Conservation (phyloP, 2,888 invertebrate genomes). For the Megastigmus dorsalis region DNA sequence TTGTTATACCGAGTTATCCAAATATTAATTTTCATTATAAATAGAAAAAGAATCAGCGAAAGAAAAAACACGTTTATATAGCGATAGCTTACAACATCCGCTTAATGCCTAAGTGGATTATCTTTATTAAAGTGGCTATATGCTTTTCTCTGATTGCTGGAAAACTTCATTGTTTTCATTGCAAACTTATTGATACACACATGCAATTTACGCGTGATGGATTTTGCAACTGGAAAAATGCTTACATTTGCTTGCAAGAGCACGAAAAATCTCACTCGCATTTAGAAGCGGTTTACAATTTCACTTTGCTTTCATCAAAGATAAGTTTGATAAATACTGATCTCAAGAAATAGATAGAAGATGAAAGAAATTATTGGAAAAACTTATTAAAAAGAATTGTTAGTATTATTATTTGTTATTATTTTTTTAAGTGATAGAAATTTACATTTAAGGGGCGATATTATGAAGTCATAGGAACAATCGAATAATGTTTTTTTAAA, state of each 20-base stretch:
- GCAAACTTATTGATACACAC: conserved; percentile 9
- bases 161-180: conserved; percentile 44
- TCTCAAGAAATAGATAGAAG: conserved; percentile 33
- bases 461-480: conserved; percentile 48
- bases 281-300: conserved; percentile 29
- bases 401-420: too few relatives aligned
- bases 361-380: conserved; percentile 52
- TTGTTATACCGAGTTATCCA: too few relatives aligned
- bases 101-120: too few relatives aligned
- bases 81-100: too few relatives aligned
- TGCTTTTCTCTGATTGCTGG: conserved; percentile 30
- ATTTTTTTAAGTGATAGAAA: too few relatives aligned
- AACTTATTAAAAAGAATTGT: conserved; percentile 49
- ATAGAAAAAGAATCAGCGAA: too few relatives aligned
- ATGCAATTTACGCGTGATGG: conserved; percentile 26
- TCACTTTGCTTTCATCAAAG: conserved; percentile 21
- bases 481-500: conserved; percentile 51
- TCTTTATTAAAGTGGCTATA: too few relatives aligned
- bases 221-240: conserved; percentile 48
- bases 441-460: conserved; percentile 55
- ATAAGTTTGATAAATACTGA: background rate
- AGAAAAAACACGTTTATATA: too few relatives aligned
- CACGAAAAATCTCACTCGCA: conserved; percentile 42
- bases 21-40: too few relatives aligned
- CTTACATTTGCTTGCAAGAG: conserved; percentile 20